A percentile compares a stretch with the other conserved stretches of the same genome.
Evolutionary conservation across 2,113 vertebrate species (phyloP).

Genomic region (Rhagologus leucostigma): DNA sequence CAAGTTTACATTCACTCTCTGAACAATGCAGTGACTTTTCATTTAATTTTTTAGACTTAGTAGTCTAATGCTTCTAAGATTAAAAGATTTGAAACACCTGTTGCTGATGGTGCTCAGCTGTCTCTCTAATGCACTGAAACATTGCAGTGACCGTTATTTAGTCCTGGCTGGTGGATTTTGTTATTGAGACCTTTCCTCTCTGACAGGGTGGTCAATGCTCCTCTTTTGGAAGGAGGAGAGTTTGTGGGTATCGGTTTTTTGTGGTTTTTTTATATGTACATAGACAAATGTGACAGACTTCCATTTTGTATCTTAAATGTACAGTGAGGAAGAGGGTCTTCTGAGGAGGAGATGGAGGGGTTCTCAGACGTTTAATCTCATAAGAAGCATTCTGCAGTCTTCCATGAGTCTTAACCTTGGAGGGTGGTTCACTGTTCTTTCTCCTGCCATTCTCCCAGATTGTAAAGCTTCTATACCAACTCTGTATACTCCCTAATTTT

Average conservation of each 20-base stretch:
- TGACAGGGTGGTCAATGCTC: not conserved
- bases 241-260: not conserved
- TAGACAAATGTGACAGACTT: not conserved
- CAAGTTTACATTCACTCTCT: not conserved
- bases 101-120: not conserved
- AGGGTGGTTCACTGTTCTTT: not conserved
- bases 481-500: not conserved
- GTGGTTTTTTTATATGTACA: rapidly evolving
- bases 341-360: not conserved
- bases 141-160: not conserved
- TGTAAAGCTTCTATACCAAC: not conserved
- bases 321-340: not conserved
- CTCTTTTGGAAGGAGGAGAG: not conserved
- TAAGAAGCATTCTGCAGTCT: not conserved
- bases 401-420: not conserved
- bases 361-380: not conserved
- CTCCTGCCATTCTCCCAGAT: not conserved
- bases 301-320: not conserved
- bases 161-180: not conserved
- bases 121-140: not conserved
- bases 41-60: not conserved
- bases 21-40: not conserved
- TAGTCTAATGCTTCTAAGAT: too few relatives aligned
- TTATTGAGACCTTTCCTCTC: not conserved
- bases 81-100: not conserved